Conservation (phyloP, 2,888 invertebrate species). For the Chironomus riparius region DNA sequence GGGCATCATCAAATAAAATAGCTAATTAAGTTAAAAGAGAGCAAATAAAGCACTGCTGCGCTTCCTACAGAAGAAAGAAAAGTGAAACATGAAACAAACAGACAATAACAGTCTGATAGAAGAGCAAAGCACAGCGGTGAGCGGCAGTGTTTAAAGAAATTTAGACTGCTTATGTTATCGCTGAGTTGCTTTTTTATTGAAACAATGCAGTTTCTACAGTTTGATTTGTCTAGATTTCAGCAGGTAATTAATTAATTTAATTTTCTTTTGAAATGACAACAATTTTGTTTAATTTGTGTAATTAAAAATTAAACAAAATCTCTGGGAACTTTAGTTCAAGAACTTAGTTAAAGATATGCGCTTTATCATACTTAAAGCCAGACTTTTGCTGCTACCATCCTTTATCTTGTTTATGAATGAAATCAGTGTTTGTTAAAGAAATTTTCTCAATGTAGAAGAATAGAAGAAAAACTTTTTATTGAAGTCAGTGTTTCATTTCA, state of each 20-base stretch:
- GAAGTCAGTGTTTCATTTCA: too few relatives aligned
- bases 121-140: not conserved
- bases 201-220: too few relatives aligned
- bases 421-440: too few relatives aligned
- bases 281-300: too few relatives aligned
- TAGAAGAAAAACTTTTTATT: too few relatives aligned
- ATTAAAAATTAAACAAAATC: too few relatives aligned
- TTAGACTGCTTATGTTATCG: not conserved
- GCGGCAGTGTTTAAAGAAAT: not conserved
- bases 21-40: slow-evolving; percentile 22
- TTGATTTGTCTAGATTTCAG: not conserved
- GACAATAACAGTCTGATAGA: not conserved
- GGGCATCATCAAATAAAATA: slow-evolving; percentile 18
- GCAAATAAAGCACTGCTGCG: slow-evolving; percentile 21
- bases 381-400: too few relatives aligned
- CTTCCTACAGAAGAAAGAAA: not conserved
- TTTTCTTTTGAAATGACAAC: not conserved
- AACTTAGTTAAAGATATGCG: too few relatives aligned
- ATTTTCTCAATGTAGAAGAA: too few relatives aligned
- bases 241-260: not conserved
- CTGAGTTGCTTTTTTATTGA: not conserved
- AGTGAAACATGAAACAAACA: not conserved
- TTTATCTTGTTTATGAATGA: too few relatives aligned
- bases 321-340: too few relatives aligned
- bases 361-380: too few relatives aligned